Conservation (phyloP, 2,797 vertebrate genomes). For the Avahi laniger region DNA sequence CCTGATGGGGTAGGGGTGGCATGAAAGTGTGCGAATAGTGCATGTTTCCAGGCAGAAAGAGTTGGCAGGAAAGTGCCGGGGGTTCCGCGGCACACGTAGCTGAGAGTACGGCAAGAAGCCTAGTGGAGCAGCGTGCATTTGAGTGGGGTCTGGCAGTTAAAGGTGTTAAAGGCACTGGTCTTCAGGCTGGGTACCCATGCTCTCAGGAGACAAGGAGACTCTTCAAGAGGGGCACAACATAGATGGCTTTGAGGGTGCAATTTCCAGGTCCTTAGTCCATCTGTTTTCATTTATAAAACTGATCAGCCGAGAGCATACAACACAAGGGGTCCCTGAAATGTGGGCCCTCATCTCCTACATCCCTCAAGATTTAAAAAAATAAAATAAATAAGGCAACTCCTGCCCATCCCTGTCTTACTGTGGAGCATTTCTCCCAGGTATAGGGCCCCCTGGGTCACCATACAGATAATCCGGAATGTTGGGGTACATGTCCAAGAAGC, state of each 20-base stretch:
- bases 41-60: not conserved
- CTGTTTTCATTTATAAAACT: not conserved
- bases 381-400: not conserved
- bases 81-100: not conserved
- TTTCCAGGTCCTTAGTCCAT: not conserved
- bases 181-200: not conserved
- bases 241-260: not conserved
- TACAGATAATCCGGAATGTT: not conserved
- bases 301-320: too few relatives aligned
- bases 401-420: not conserved
- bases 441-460: not conserved
- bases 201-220: not conserved
- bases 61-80: not conserved
- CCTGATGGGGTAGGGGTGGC: not conserved
- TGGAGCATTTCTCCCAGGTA: not conserved
- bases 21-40: not conserved
- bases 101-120: not conserved
- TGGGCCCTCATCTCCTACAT: not conserved
- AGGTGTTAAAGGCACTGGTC: not conserved
- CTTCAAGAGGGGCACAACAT: not conserved
- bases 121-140: not conserved
- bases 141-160: not conserved
- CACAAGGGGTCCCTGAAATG: accelerated
- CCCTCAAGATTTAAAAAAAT: not conserved
- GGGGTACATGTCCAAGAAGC: not conserved